Evolutionary conservation across 2,888 invertebrate genomes (phyloP), one percentile per base, ranked within the genome.

Genomic region (Antheraea assamensis): DNA sequence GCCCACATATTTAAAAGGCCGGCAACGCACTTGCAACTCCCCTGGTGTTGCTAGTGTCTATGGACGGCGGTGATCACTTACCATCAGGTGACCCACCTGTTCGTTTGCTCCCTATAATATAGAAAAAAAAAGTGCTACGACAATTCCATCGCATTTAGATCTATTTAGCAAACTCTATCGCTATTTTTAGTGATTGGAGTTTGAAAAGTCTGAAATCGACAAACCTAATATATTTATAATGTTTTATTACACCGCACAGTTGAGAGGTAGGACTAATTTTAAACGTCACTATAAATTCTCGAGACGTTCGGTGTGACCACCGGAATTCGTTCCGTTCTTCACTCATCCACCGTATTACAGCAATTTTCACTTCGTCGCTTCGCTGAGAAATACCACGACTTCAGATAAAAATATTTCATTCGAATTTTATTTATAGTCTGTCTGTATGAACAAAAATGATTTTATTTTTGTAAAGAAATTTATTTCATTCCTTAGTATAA

Each of bases 241-340:
- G 74, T 74, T 76, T 74, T 74, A 74, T 76, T 76, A 72, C 73
- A 71, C 75, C 66, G 73, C 66, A 72, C 30, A 71, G 72, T 73
- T 74, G 74, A 75, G 77, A 74, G 66, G 75, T 61, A n/a, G n/a
- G 72, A 77, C 78, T 76, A 77, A 78, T 79, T 78, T 76, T 71
- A 76, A 75, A 74, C 74, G 64, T 58, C 49, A 24, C 75, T 74
- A 76, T 81, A 81, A 83, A 81, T 79, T 78, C 75, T 68, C 74
- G 72, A 77, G 76, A 76, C 77, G 81, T 80, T 81, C 75, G 71
- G 71, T 76, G 79, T 77, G 76, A 78, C 78, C 76, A 70, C 27
- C 30, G 74, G 78, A 78, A 81, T 82, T 77, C 77, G 80, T 74
- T 52, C 75, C 72, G 77, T 73, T 80, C 78, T 78, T 71, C 71